Conservation (phyloP, 2,113 vertebrate genomes). For the Saccopteryx bilineata region DNA sequence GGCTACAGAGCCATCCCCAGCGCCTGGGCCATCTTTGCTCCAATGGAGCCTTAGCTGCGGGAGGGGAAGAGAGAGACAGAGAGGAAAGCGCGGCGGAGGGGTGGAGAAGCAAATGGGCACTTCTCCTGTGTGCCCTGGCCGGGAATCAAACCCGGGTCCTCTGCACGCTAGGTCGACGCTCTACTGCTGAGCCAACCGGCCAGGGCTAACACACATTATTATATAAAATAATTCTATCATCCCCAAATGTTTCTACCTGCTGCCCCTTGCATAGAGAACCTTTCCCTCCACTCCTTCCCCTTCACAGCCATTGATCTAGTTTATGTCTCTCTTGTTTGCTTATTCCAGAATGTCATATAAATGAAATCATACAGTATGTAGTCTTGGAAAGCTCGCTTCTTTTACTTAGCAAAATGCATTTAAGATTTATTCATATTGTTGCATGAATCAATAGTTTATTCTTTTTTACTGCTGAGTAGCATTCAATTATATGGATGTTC, state of each 20-base stretch:
- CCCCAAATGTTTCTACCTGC: background rate
- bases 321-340: background rate
- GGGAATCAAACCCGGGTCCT: too few species aligned
- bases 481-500: slow-evolving; percentile 14
- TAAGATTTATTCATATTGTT: slow-evolving; percentile 18
- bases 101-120: too few species aligned
- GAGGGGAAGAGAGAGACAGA: too few species aligned
- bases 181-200: too few species aligned
- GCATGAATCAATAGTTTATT: slow-evolving; percentile 44
- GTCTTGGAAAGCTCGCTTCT: background rate
- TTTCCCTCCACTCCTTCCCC: accelerated
- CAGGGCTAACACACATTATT: background rate
- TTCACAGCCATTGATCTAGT: background rate
- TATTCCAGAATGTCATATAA: background rate
- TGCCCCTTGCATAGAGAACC: background rate
- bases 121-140: too few species aligned
- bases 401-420: slow-evolving; percentile 55
- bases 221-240: background rate
- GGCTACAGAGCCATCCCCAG: too few species aligned
- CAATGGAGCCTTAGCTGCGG: too few species aligned
- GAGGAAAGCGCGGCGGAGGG: too few species aligned
- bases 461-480: slow-evolving; percentile 33
- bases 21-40: too few species aligned
- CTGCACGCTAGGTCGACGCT: too few species aligned
- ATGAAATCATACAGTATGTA: background rate